These are phyloP conservation scores for Silurus lanzhouensis DNA, from an alignment of 2,797 vertebrate species.

Conservation along the genomic window DNA sequence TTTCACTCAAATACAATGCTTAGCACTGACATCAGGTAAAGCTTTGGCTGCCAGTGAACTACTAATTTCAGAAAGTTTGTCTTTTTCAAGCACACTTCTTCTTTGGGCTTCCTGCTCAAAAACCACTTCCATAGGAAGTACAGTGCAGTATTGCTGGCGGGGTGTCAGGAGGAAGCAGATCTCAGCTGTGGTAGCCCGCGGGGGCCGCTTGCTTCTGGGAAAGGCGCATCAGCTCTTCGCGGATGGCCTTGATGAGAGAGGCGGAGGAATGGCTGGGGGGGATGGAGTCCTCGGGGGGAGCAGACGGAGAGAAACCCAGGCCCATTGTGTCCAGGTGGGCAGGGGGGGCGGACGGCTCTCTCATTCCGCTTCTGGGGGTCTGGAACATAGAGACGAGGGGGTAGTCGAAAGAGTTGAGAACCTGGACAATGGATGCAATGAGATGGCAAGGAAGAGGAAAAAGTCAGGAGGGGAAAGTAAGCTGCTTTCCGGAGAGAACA, in stretches of 20 bases:
- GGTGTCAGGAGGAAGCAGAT: slow-evolving; percentile 42
- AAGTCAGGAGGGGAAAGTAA: slow-evolving; percentile 5
- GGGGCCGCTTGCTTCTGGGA: slow-evolving; percentile 93
- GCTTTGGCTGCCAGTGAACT: slow-evolving; percentile 35
- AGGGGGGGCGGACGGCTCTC: slow-evolving; percentile 83
- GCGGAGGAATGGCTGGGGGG: slow-evolving; percentile 91
- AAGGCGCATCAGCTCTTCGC: slow-evolving; percentile 95
- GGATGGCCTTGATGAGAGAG: slow-evolving; percentile 97
- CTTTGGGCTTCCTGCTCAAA: slow-evolving; percentile 43
- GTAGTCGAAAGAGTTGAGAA: slow-evolving; percentile 82
- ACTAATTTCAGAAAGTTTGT: slow-evolving; percentile 29
- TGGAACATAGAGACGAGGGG: slow-evolving; percentile 83
- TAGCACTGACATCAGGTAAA: slow-evolving; percentile 42
- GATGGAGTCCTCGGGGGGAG: slow-evolving; percentile 77
- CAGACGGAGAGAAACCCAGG: slow-evolving; percentile 78
- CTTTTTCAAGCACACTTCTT: slow-evolving; percentile 37
- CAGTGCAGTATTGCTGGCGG: slow-evolving; percentile 62
- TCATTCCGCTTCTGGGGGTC: slow-evolving; percentile 82
- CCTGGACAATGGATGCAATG: slow-evolving; percentile 61
- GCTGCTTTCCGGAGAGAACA: not conserved
- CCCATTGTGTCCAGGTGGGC: slow-evolving; percentile 78
- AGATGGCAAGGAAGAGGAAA: slow-evolving; percentile 54
- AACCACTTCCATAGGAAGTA: slow-evolving; percentile 80
- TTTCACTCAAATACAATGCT: slow-evolving; percentile 28
- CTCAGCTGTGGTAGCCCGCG: slow-evolving; percentile 94